phyloP scores from a whole-genome alignment of 35 echinoderm and acorn worm genomes.

The Lytechinus pictus region DNA sequence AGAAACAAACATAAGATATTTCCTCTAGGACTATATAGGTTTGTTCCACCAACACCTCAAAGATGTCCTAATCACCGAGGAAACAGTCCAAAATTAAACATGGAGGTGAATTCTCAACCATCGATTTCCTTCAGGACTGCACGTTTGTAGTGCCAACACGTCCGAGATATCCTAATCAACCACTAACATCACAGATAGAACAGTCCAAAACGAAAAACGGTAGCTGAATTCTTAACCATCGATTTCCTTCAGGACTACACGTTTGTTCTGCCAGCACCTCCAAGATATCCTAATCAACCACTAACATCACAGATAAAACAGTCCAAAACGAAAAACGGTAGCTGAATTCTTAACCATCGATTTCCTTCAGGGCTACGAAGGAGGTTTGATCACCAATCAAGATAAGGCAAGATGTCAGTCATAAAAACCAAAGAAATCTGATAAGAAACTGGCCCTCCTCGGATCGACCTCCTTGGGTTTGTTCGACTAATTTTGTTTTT shows the following conservation, averaged over 20 bases:
- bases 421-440: conserved; percentile 1
- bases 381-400: neutral
- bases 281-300: neutral
- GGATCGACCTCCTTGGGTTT: neutral
- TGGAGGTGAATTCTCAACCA: too few species aligned
- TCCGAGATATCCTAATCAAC: neutral
- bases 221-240: too few species aligned
- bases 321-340: neutral
- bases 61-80: neutral
- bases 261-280: too few species aligned
- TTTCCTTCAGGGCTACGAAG: neutral
- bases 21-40: neutral
- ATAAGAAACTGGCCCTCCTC: neutral
- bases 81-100: too few species aligned
- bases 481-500: neutral
- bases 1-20: neutral
- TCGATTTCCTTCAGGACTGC: too few species aligned
- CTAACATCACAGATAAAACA: neutral
- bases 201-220: too few species aligned
- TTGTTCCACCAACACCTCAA: neutral
- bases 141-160: too few species aligned
- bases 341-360: neutral
- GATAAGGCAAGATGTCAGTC: neutral
- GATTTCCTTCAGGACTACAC: too few species aligned
- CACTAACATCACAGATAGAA: neutral